Base-by-base conservation (phyloP, 2,888 invertebrate species). In the Nomada ruficornis region DNA sequence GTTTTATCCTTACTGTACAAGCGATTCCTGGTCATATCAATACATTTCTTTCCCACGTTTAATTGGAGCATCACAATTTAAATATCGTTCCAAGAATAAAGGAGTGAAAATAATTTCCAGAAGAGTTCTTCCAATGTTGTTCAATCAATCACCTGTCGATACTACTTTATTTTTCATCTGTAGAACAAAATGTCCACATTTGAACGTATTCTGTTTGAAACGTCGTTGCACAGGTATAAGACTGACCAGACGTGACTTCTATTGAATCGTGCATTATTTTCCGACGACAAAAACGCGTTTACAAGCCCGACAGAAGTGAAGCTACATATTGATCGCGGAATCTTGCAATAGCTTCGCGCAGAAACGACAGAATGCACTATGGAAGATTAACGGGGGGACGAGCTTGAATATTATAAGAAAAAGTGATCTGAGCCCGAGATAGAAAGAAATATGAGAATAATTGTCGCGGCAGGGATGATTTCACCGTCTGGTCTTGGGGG, bases 291-390 rank as follows among this genome's bases (percentile, higher is more conserved):
- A 76, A 63, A 62, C 79, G n/a, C 44, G 74, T 77, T 77, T 63
- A 57, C 47, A 64, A 54, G 29, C 52, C 7, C 15, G 23, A 63
- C 52, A 55, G 67, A 47, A 57, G 36, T 13, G 73, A 26, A 67
- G 60, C 52, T 57, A 47, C 26, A 42, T 83, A 83, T 82, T 75
- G 83, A 83, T 83, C 83, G 78, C 20, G 59, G 68, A 75, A 71
- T 83, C 47, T 70, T 55, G 50, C 62, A 67, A 70, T 44, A 70
- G 67, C 54, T 42, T 9, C 29, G 29, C 50, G 20, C 57, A 44
- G 67, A 57, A 64, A 67, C 42, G 42, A 9, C 20, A 10, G 62
- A 59, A 62, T 29, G n/a, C 20, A 42, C 18, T 50, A 2, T 47
- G 50, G 11, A 44, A 15, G 55, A 64, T 80, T 50, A 55, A 15